Base-by-base conservation (phyloP, 2,888 invertebrate genomes). In the Habroteleia sp. region DNA sequence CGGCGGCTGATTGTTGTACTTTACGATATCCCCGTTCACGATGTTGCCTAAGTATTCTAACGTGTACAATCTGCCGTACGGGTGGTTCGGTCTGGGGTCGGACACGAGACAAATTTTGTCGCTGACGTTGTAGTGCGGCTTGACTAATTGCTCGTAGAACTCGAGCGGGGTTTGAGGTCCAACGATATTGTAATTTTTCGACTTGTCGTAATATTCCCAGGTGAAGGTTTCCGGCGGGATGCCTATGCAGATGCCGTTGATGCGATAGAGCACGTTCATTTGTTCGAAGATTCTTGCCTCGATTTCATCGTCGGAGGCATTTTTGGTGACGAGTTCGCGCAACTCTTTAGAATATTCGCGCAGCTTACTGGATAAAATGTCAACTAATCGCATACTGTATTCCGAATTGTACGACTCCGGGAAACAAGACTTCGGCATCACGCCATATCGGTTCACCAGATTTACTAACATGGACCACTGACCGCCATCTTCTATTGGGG, bases 401-500 rank as follows among this genome's bases (percentile, higher is more conserved):
- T 95, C 93, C 25, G 94, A 93, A 87, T 93, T 94, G 88, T 91
- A 95, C 0, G 94, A 92, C 84, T 97, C 97, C 0, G 96, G 95
- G 88, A 94, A 97, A 85, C 94, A 94, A 84, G 93, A 93, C 90
- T 97, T 97, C 56, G 97, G 97, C 90, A 97, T 92, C 52, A 97
- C 89, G 7, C 97, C 97, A 85, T 97, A 93, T 84, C 95, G 95
- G 87, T 94, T 94, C 62, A 97, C 93, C 11, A 97, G 89, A 88
- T 96, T 96, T 17, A 94, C 93, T 68, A 97, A 89, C 96, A 97
- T 97, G 85, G 96, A 95, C 97, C 96, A 97, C 86, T 97, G 97
- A 0, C 97, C 96, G 17, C 96, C 96, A 83, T 96, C 96, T 76
- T 92, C 92, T 50, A 93, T 93, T n/a, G 96, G 95, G 84, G 95